A percentile compares a stretch with the other conserved stretches of the same genome.
Conservation (phyloP, 2,888 invertebrate species). For the Plemyria rubiginata region DNA sequence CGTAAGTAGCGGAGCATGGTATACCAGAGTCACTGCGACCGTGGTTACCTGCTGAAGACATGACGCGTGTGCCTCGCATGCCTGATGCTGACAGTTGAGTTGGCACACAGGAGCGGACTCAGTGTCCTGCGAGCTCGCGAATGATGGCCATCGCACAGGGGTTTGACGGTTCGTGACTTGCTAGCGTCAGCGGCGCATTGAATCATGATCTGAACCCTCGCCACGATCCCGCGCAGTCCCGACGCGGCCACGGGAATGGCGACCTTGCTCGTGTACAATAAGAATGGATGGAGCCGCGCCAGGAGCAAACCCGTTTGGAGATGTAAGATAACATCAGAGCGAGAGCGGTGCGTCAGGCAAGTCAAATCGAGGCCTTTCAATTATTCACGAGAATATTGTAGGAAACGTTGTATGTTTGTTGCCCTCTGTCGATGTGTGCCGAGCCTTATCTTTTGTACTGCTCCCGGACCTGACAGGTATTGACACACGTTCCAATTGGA, state of each 20-base stretch:
- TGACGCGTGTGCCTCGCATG: constrained; percentile 31
- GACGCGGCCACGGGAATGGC: constrained; percentile 36
- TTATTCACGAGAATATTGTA: constrained; percentile 69
- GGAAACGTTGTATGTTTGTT: constrained; percentile 54
- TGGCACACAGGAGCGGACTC: constrained; percentile 16
- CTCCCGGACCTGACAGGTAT: constrained; percentile 44
- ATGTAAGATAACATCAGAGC: constrained; percentile 58
- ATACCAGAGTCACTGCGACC: constrained; percentile 15
- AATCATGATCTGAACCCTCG: constrained; percentile 63
- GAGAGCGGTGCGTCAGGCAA: constrained; percentile 57
- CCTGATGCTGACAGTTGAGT: too few relatives aligned
- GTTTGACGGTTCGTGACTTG: constrained; percentile 69
- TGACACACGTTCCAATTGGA: constrained; percentile 44
- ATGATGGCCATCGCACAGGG: constrained; percentile 40
- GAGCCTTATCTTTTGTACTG: constrained; percentile 50
- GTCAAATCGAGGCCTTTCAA: constrained; percentile 62
- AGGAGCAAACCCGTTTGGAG: constrained; percentile 40
- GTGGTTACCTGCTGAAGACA: constrained; percentile 32
- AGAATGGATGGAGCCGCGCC: constrained; percentile 26
- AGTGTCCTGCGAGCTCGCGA: constrained; percentile 34
- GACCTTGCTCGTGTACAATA: constrained; percentile 39
- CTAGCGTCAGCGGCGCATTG: constrained; percentile 66
- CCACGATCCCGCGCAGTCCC: constrained; percentile 41
- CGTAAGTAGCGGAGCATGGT: constrained; percentile 8
- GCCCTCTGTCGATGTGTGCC: constrained; percentile 48